phyloP scores from a whole-genome alignment of 2,113 vertebrate species.

The Eptesicus fuscus region DNA sequence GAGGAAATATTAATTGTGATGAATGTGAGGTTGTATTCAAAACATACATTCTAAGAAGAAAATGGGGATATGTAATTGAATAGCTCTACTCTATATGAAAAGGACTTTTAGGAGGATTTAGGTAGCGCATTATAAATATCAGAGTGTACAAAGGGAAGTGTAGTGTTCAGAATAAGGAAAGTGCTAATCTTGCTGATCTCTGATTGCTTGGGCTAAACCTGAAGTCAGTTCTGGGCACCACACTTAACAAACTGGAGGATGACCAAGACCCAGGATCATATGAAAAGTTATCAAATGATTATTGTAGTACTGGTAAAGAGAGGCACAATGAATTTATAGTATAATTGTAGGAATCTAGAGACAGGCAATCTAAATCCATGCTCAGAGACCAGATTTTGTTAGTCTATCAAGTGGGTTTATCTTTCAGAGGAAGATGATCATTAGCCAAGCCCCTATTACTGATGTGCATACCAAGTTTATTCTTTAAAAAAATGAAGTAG shows the following conservation, averaged over 20 bases:
- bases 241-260: background rate
- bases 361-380: background rate
- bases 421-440: background rate
- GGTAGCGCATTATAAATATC: background rate
- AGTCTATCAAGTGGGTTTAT: background rate
- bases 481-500: background rate
- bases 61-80: background rate
- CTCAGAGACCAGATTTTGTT: constrained; percentile 18
- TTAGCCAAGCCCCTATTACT: background rate
- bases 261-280: background rate
- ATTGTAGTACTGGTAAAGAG: background rate
- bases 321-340: background rate
- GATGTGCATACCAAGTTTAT: background rate
- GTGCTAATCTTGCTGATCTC: background rate
- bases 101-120: background rate
- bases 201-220: background rate
- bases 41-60: constrained; percentile 2
- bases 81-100: background rate
- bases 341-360: background rate
- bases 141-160: background rate
- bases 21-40: background rate
- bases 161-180: constrained; percentile 4
- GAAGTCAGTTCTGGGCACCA: background rate
- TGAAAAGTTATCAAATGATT: background rate
- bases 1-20: background rate